A percentile compares a stretch with the other conserved stretches of the same genome.
Evolutionary conservation across 1,140 invertebrate genomes (phyloP).

Genomic region (Solenopsis fugax): DNA sequence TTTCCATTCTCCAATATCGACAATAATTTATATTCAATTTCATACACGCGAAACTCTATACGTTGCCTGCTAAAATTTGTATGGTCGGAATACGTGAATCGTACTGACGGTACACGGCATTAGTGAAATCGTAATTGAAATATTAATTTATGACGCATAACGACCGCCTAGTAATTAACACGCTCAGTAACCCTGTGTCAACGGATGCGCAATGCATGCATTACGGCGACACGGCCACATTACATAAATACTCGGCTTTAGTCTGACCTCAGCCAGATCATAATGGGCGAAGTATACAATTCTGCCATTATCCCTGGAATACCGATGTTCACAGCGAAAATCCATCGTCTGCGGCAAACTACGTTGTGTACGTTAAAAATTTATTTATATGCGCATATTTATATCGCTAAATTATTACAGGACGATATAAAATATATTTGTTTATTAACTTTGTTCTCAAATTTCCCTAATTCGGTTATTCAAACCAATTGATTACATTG

Average conservation of each 20-base stretch:
- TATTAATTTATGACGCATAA: conserved; percentile 84
- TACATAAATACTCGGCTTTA: conserved; percentile 84
- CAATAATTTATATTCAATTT: conserved; percentile 60
- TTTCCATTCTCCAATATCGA: conserved; percentile 48
- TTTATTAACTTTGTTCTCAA: conserved; percentile 18
- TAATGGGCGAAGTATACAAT: conserved; percentile 83
- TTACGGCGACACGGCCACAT: conserved; percentile 80
- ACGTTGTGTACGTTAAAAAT: conserved; percentile 8
- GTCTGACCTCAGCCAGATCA: conserved; percentile 79
- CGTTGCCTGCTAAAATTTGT: conserved; percentile 35
- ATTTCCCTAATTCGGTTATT: conserved; percentile 23
- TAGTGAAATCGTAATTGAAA: conserved; percentile 83
- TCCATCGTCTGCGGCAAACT: conserved; percentile 6
- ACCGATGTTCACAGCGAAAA: conserved; percentile 76
- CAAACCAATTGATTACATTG: conserved; percentile 6
- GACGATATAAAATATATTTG: conserved; percentile 5
- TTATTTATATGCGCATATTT: conserved; percentile 9
- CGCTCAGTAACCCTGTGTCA: conserved; percentile 81
- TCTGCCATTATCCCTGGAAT: conserved; percentile 80
- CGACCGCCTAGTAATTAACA: conserved; percentile 83
- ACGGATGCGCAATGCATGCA: conserved; percentile 83
- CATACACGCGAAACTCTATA: not conserved
- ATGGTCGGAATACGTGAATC: conserved; percentile 62
- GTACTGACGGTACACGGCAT: conserved; percentile 76
- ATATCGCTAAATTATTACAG: not conserved